A percentile compares a stretch with the other conserved stretches of the same genome.
phyloP scores from a whole-genome alignment of 1,140 invertebrate genomes.

The Acromyrmex heyeri region DNA sequence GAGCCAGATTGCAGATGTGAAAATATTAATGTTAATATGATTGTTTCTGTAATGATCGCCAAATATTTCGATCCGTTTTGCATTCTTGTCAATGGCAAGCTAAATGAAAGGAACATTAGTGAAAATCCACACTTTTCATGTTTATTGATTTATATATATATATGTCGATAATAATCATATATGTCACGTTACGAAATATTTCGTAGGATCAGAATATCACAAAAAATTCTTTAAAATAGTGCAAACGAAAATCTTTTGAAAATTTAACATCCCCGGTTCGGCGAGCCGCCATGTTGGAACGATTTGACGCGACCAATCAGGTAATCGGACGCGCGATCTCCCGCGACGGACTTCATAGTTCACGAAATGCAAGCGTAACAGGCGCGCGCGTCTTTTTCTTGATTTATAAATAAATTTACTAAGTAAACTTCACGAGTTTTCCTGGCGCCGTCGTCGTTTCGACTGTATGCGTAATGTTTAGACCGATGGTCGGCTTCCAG shows the following conservation, averaged over 20 bases:
- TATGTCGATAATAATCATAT: too few relatives aligned
- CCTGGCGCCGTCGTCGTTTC: not conserved
- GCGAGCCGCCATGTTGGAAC: constrained; percentile 55
- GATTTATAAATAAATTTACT: constrained; percentile 65
- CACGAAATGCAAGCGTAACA: not conserved
- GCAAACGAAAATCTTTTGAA: constrained; percentile 29
- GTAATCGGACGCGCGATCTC: constrained; percentile 27
- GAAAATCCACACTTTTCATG: not conserved
- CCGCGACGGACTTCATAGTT: not conserved
- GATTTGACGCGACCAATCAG: not conserved
- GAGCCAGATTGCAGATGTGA: not conserved
- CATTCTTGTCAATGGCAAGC: not conserved
- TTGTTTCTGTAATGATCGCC: not conserved
- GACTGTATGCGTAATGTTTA: not conserved
- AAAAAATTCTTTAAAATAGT: not conserved
- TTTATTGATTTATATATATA: too few relatives aligned
- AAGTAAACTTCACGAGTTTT: constrained; percentile 25
- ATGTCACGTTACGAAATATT: not conserved
- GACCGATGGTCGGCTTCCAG: not conserved
- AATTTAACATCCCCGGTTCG: constrained; percentile 23
- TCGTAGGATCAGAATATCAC: not conserved
- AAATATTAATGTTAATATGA: not conserved
- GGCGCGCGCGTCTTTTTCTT: constrained; percentile 17
- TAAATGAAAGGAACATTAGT: not conserved
- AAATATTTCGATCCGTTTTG: not conserved